phyloP scores from a whole-genome alignment of 2,888 invertebrate species.

The Netelia inedita region DNA sequence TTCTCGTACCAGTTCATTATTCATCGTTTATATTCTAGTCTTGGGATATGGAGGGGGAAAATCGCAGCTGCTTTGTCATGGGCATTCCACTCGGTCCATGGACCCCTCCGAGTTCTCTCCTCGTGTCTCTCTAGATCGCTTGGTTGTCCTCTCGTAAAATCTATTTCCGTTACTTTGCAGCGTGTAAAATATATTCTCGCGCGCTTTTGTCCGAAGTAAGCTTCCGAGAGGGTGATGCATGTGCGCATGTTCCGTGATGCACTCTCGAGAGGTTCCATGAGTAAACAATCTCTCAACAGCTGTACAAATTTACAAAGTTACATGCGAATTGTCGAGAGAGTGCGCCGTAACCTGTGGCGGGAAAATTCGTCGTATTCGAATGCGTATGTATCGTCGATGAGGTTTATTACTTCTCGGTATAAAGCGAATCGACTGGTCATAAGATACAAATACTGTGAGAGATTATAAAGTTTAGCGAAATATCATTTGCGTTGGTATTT shows the following conservation, averaged over 20 bases:
- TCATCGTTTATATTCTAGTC: background rate
- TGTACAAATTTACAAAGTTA: constrained; percentile 44
- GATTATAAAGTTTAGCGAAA: background rate
- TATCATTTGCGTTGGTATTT: too few relatives aligned
- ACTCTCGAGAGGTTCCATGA: constrained; percentile 12
- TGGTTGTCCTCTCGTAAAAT: constrained; percentile 36
- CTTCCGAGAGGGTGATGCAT: background rate
- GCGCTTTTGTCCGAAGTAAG: background rate
- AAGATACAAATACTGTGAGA: background rate
- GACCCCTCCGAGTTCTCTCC: constrained; percentile 30
- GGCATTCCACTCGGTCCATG: constrained; percentile 43
- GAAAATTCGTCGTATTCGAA: constrained; percentile 37
- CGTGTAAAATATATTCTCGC: background rate
- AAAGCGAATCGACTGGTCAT: background rate
- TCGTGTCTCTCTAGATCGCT: background rate
- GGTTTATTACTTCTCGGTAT: background rate
- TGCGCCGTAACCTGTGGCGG: constrained; percentile 52
- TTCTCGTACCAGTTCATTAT: background rate
- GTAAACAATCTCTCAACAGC: constrained; percentile 66
- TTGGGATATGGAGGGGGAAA: background rate
- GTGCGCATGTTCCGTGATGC: background rate
- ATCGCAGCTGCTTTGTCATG: constrained; percentile 2
- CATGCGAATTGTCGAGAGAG: constrained; percentile 28
- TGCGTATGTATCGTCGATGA: too few relatives aligned
- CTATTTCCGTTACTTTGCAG: constrained; percentile 48